A percentile compares a stretch with the other conserved stretches of the same genome.
Evolutionary conservation across 2,888 invertebrate genomes (phyloP).

Genomic region (Chamaedrilus cognettii): DNA sequence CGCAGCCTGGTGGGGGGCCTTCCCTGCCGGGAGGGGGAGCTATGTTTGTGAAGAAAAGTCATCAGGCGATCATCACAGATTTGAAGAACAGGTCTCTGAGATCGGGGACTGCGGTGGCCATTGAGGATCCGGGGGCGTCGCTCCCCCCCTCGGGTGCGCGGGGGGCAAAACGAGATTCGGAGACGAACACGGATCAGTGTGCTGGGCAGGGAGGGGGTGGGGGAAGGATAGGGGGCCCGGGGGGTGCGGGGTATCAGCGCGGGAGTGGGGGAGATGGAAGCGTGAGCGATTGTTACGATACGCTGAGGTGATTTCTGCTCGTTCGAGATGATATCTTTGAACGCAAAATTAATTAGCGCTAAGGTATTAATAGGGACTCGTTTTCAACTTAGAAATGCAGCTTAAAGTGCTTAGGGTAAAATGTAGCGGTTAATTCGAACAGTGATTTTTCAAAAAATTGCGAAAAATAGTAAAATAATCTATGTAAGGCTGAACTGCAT

Average conservation of each 20-base stretch:
- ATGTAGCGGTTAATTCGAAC: no score
- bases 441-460: no score
- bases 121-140: conserved; percentile 30
- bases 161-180: conserved; percentile 6
- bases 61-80: conserved; percentile 28
- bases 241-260: not conserved
- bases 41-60: conserved; percentile 25
- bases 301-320: no score
- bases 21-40: no score
- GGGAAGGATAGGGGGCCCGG: not conserved
- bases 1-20: conserved; percentile 9
- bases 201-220: conserved; percentile 27
- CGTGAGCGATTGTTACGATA: conserved; percentile 13
- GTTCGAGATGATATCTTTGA: no score
- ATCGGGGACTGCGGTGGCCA: conserved; percentile 27
- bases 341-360: no score
- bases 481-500: no score
- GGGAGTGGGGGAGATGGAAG: no score
- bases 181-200: conserved; percentile 56
- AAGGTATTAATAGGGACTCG: no score
- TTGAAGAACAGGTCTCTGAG: conserved; percentile 21
- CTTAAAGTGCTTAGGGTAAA: no score
- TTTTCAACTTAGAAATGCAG: no score
- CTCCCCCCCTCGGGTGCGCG: conserved; percentile 1
- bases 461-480: no score